A percentile compares a stretch with the other conserved stretches of the same genome.
Evolutionary conservation across 2,888 invertebrate genomes (phyloP).

Genomic region (Brassicogethes aeneus): DNA sequence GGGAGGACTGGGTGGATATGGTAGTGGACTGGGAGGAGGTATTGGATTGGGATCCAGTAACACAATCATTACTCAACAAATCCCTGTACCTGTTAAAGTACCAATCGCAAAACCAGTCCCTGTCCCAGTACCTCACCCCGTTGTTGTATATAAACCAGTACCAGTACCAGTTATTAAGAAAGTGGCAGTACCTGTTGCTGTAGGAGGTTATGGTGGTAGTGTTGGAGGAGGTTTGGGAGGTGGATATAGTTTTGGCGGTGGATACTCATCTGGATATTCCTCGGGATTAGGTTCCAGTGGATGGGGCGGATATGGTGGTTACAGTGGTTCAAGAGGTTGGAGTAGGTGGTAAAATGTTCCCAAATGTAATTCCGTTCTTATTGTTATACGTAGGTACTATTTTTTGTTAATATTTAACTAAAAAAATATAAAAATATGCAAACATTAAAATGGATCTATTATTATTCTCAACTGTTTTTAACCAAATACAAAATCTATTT

Average conservation of each 20-base stretch:
- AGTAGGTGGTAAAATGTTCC: too few species aligned
- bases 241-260: slow-evolving; percentile 9
- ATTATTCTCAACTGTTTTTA: too few species aligned
- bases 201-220: slow-evolving; percentile 5
- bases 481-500: too few species aligned
- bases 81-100: slow-evolving; percentile 9
- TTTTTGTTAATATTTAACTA: too few species aligned
- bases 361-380: too few species aligned
- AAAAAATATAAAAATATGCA: too few species aligned
- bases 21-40: neutral
- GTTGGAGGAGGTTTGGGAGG: slow-evolving; percentile 3
- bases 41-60: neutral
- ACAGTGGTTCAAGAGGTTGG: too few species aligned
- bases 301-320: too few species aligned
- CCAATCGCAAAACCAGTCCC: slow-evolving; percentile 9
- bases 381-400: too few species aligned
- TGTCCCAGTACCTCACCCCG: slow-evolving; percentile 10
- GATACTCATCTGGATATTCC: slow-evolving; percentile 1
- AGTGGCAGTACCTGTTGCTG: slow-evolving; percentile 7
- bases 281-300: neutral
- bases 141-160: slow-evolving; percentile 10
- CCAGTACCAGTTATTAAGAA: slow-evolving; percentile 11
- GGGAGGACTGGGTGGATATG: slow-evolving; percentile 9
- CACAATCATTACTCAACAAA: slow-evolving; percentile 5
- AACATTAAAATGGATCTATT: too few species aligned